A percentile compares a stretch with the other conserved stretches of the same genome.
Conservation (phyloP, 1,140 invertebrate species). For the Drosophila insularis region DNA sequence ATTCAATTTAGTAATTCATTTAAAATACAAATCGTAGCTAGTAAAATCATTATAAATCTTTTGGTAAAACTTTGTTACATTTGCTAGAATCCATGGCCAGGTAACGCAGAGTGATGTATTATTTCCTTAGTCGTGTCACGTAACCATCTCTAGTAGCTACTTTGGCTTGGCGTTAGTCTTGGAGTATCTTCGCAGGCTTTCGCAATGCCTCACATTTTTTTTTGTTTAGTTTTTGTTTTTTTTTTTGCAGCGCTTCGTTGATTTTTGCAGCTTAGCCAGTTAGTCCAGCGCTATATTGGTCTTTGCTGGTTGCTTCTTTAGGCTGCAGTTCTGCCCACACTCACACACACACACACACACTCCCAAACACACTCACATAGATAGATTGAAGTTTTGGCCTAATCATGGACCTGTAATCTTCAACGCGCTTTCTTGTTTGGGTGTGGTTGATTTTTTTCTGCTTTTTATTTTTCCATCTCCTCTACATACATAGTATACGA, state of each 20-base stretch:
- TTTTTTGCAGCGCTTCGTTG: constrained; percentile 73
- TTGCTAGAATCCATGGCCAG: no score
- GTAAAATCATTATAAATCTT: no score
- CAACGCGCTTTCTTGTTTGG: constrained; percentile 73
- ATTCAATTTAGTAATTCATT: no score
- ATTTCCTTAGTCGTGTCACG: constrained; percentile 18
- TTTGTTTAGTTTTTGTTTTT: constrained; percentile 50
- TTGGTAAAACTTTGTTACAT: no score
- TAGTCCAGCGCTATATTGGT: constrained; percentile 76
- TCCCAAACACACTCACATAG: constrained; percentile 26
- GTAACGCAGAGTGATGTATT: neutral
- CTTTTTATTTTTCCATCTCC: neutral
- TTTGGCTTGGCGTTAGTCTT: constrained; percentile 48
- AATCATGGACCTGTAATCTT: constrained; percentile 66
- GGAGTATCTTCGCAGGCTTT: constrained; percentile 71
- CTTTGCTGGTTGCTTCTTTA: constrained; percentile 59
- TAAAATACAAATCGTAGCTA: no score
- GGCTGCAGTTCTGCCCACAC: constrained; percentile 74
- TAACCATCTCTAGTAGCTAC: constrained; percentile 35
- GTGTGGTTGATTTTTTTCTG: constrained; percentile 41
- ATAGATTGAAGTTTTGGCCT: constrained; percentile 43
- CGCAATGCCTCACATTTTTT: constrained; percentile 50
- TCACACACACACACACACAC: constrained; percentile 51
- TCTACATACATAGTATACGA: neutral
- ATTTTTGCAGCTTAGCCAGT: constrained; percentile 66